Conservation (phyloP, 2,797 vertebrate genomes). For the Melanotaenia pygmaea region DNA sequence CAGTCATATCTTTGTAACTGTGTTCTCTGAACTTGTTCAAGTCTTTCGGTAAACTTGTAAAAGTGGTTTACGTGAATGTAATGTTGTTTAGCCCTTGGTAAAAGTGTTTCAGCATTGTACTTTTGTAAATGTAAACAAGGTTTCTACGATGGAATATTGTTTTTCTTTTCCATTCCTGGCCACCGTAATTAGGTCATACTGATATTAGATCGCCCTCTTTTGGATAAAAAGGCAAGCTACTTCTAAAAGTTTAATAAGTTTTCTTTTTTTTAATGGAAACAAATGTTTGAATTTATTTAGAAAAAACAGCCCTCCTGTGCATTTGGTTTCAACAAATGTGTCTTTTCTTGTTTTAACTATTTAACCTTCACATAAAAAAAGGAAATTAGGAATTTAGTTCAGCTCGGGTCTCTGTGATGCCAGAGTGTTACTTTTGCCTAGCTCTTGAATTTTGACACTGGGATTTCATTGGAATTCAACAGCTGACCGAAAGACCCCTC, state of each 20-base stretch:
- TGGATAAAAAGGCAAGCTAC: not conserved
- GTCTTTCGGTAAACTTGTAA: too few species aligned
- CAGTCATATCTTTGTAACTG: too few species aligned
- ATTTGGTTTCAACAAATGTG: not conserved
- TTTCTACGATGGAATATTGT: too few species aligned
- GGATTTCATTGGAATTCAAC: constrained; percentile 57
- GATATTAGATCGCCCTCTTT: not conserved
- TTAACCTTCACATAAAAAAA: constrained; percentile 3
- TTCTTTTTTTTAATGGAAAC: not conserved
- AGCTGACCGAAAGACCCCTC: constrained; percentile 24
- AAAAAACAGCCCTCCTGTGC: too few species aligned
- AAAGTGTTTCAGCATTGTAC: too few species aligned
- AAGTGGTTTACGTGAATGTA: too few species aligned
- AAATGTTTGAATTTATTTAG: too few species aligned
- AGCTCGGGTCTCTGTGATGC: constrained; percentile 7
- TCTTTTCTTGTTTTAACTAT: constrained; percentile 12
- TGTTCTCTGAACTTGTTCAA: too few species aligned
- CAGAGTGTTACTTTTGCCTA: constrained; percentile 7
- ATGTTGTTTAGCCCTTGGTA: too few species aligned
- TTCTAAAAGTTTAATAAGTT: not conserved
- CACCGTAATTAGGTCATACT: not conserved
- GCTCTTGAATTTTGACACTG: constrained; percentile 54
- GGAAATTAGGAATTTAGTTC: constrained; percentile 37
- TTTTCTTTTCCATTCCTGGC: too few species aligned
- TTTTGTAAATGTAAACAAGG: too few species aligned